Base-by-base conservation (phyloP, 2,888 invertebrate species). In the Chrysina gloriosa region DNA sequence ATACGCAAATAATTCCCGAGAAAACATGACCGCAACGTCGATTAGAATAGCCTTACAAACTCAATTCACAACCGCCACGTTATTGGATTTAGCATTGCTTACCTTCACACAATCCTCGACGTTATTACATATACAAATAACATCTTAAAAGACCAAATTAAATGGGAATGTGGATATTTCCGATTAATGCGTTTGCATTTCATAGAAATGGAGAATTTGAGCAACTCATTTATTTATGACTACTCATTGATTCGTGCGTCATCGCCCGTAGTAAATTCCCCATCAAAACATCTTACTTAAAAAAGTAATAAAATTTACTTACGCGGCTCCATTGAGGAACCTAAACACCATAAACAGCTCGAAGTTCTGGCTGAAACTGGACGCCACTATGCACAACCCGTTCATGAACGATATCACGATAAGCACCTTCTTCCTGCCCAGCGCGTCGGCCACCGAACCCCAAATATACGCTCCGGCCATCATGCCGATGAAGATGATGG, bases 281-380 rank as follows among this genome's bases (percentile, higher is more conserved):
- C 1, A 21, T 36, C 23, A 36, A 11, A 2, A 48, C 7, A 36
- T 45, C 19, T 6, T 25, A 54, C 19, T 21, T 23, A 3, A 39
- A 39, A 61, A n/a, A n/a, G 6, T 61, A 52, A 1, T 25, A 58
- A 66, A 61, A 21, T 6, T 66, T 75, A 92, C 94, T 93, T 87
- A 96, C 96, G 96, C 96, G 79, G 96, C 93, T 75, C 96, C 96
- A 82, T 96, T 96, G 78, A 96, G 87, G 82, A 96, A 95, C 79
- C 96, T 89, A 85, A 95, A 93, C 76, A 95, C 82, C 90, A 96
- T 92, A 85, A 96, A 96, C 75, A 93, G 87, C 85, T 90, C 91
- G 84, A 92, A 96, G 79, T 89, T 89, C 85, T 95, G 96, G 78
- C 93, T 92, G 85, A 95, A 93, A 82, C 95, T 95, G 68, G 96